These are phyloP conservation scores for Betta splendens DNA, from an alignment of 2,797 vertebrate species.

Conservation along the genomic window DNA sequence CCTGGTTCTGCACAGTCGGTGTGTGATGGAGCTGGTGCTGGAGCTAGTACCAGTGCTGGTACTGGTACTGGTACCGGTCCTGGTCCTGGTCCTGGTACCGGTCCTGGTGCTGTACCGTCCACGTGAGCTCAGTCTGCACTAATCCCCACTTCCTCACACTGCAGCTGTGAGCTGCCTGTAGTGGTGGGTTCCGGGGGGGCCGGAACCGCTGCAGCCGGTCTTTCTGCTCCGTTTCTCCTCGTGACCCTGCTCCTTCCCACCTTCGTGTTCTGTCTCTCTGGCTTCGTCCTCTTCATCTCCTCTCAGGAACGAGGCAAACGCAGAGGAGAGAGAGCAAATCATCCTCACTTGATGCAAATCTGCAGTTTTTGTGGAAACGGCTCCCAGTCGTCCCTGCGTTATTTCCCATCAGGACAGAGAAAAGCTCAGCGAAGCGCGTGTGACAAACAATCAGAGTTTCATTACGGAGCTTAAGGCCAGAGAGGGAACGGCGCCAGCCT, in stretches of 20 bases:
- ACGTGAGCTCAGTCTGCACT: too few species aligned
- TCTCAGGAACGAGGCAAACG: slow-evolving; percentile 4
- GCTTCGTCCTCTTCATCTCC: not conserved
- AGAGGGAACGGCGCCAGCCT: not conserved
- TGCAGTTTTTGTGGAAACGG: slow-evolving; percentile 27
- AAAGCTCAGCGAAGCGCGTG: slow-evolving; percentile 25
- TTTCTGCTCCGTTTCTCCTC: not conserved
- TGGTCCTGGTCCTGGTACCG: too few species aligned
- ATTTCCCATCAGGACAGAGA: slow-evolving; percentile 45
- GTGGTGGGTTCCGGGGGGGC: too few species aligned
- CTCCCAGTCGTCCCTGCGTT: slow-evolving; percentile 4
- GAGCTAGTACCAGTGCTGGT: too few species aligned
- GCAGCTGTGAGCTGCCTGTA: too few species aligned
- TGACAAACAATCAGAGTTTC: slow-evolving; percentile 53
- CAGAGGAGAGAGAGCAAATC: not conserved
- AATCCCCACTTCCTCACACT: too few species aligned
- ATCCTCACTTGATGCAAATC: slow-evolving; percentile 29
- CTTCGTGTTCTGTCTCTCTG: not conserved
- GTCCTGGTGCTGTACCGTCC: too few species aligned
- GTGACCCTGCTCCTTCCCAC: not conserved
- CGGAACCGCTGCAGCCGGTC: too few species aligned
- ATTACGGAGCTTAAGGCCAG: slow-evolving; percentile 30
- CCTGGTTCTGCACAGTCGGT: too few species aligned
- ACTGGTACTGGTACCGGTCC: too few species aligned
- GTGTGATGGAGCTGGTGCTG: too few species aligned